phyloP scores from a whole-genome alignment of 92 coral and sea anemone genomes.

The Paragorgia papillata region DNA sequence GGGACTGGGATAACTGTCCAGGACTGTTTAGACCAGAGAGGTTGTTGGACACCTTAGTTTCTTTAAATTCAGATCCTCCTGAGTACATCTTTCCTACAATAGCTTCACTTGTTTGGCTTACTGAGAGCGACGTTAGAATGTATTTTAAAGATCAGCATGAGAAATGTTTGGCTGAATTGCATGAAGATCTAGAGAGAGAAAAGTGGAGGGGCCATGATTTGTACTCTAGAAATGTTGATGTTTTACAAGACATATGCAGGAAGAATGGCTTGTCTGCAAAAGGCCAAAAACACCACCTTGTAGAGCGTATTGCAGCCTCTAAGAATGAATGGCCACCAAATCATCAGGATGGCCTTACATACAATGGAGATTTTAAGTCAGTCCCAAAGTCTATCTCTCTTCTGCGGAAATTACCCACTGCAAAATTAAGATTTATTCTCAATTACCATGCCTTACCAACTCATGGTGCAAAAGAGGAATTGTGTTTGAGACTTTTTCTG shows the following conservation, averaged over 20 bases:
- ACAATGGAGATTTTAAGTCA: constrained; percentile 51
- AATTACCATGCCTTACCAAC: constrained; percentile 50
- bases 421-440: constrained; percentile 57
- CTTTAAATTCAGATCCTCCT: constrained; percentile 8
- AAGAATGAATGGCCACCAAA: neutral
- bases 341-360: constrained; percentile 35
- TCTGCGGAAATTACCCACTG: constrained; percentile 53
- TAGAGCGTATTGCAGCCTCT: constrained; percentile 41
- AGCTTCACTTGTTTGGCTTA: constrained; percentile 31
- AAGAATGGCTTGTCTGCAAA: constrained; percentile 41
- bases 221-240: constrained; percentile 5
- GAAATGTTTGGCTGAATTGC: neutral
- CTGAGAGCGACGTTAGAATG: constrained; percentile 5
- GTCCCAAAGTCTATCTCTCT: constrained; percentile 59
- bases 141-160: too few relatives aligned
- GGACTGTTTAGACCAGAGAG: constrained; percentile 34
- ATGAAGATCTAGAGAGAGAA: constrained; percentile 9
- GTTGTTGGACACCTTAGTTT: neutral
- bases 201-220: neutral
- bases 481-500: constrained; percentile 49
- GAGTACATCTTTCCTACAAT: neutral
- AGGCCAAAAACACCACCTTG: constrained; percentile 67
- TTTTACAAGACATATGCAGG: constrained; percentile 8
- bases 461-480: constrained; percentile 61
- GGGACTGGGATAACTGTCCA: constrained; percentile 2